phyloP scores from a whole-genome alignment of 2,888 invertebrate genomes.

The Synergus japonicus region DNA sequence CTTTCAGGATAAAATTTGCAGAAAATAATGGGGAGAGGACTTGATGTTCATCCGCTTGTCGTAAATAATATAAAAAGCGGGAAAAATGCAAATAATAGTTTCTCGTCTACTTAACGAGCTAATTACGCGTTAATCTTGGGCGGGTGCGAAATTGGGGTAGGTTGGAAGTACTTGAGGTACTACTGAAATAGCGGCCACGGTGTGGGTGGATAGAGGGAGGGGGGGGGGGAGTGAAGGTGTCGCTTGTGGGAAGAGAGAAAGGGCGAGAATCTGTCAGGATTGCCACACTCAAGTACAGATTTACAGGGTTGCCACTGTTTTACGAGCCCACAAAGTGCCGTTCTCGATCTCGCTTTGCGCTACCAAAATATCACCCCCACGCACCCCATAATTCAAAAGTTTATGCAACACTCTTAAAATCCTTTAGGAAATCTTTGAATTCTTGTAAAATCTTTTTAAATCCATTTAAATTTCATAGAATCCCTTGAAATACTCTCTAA shows the following conservation, averaged over 20 bases:
- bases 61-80: conserved; percentile 39
- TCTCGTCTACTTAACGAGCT: conserved; percentile 22
- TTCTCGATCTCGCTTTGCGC: conserved; percentile 58
- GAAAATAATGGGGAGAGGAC: not conserved
- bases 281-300: conserved; percentile 73
- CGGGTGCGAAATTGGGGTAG: not conserved
- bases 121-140: conserved; percentile 10
- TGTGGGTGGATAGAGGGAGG: not conserved
- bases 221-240: conserved; percentile 2
- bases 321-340: conserved; percentile 76
- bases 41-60: conserved; percentile 8
- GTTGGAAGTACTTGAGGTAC: not conserved
- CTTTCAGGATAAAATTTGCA: not conserved
- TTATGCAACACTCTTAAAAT: conserved; percentile 56
- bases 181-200: not conserved
- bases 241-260: conserved; percentile 51
- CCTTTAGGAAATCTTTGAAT: too few relatives aligned
- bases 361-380: conserved; percentile 58
- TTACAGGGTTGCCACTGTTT: conserved; percentile 75
- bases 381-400: conserved; percentile 69
- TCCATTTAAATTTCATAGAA: too few relatives aligned
- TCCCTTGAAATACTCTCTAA: too few relatives aligned
- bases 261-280: conserved; percentile 70
- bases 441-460: too few relatives aligned
- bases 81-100: conserved; percentile 26